Base-by-base conservation (phyloP, 2,888 invertebrate species). In the Eulithis testata region DNA sequence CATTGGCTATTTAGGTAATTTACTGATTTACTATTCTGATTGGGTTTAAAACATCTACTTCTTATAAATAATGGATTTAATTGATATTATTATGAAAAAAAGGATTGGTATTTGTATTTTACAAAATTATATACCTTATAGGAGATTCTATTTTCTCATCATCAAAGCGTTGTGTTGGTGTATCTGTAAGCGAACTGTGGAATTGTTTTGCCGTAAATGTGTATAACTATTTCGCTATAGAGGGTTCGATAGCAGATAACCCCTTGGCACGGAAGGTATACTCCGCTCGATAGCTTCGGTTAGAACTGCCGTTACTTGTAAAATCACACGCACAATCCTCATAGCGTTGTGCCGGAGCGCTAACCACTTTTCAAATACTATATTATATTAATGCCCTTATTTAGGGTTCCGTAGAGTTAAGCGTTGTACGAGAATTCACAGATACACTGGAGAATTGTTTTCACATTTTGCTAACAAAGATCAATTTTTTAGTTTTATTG, bases 291-390 rank as follows among this genome's bases (percentile, higher is more conserved):
- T 88, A 86, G 86, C 86, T 89, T 79, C 82, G 84, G 83, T 85
- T 84, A 81, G 85, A 88, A 85, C 77, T 88, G 86, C 89, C 89
- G 89, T 89, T 90, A 90, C 76, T 84, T 86, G 86, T 82, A 81
- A 84, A 86, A 88, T 88, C 85, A 84, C 85, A 85, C 83, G 86
- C 85, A 87, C 85, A 84, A 85, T 85, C 83, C 84, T 81, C 79
- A 76, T 78, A 73, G 81, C 81, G 81, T 82, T 84, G 84, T 76
- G 69, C 61, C 60, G 59, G 66, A 57, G 62, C 50, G 51, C 56
- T 60, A 66, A 66, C 63, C 60, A 63, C 70, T 65, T 73, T 72
- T 72, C 61, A 71, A 68, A 69, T 70, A 40, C 40, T 5, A 40
- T 40, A 71, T 69, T 73, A 65, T 69, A 56, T 68, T 65, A 68